Conservation (phyloP, 1,140 invertebrate genomes). For the Drosophila simulans region DNA sequence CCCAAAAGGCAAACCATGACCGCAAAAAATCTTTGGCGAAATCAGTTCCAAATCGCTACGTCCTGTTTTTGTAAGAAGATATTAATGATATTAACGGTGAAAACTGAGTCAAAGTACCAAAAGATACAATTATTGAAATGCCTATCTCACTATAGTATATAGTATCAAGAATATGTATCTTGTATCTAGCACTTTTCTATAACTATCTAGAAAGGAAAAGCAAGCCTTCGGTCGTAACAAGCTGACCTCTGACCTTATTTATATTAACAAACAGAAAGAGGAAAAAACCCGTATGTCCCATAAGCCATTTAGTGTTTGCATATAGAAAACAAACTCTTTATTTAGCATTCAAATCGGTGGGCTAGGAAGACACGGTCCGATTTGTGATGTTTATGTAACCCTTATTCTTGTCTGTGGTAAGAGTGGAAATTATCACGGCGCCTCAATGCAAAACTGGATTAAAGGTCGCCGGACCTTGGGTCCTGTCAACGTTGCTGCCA, state of each 20-base stretch:
- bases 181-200: no score
- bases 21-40: slow-evolving; percentile 11
- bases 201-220: no score
- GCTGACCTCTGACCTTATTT: slow-evolving; percentile 39
- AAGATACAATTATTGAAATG: no score
- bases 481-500: slow-evolving; percentile 52
- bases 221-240: not conserved
- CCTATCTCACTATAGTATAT: no score
- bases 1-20: slow-evolving; percentile 5
- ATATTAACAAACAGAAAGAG: slow-evolving; percentile 14
- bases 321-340: slow-evolving; percentile 28
- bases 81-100: not conserved
- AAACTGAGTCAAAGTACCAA: not conserved
- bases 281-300: slow-evolving; percentile 25
- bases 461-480: slow-evolving; percentile 50
- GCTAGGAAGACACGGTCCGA: slow-evolving; percentile 9
- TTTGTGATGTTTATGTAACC: slow-evolving; percentile 48
- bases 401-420: slow-evolving; percentile 52
- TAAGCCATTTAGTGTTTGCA: slow-evolving; percentile 40
- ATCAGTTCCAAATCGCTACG: not conserved
- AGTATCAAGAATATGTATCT: no score
- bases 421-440: slow-evolving; percentile 47
- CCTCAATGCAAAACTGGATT: slow-evolving; percentile 56
- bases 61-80: not conserved
- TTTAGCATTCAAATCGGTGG: slow-evolving; percentile 31